Conservation (phyloP, 2,113 vertebrate species). For the Microcebus tavaratra region DNA sequence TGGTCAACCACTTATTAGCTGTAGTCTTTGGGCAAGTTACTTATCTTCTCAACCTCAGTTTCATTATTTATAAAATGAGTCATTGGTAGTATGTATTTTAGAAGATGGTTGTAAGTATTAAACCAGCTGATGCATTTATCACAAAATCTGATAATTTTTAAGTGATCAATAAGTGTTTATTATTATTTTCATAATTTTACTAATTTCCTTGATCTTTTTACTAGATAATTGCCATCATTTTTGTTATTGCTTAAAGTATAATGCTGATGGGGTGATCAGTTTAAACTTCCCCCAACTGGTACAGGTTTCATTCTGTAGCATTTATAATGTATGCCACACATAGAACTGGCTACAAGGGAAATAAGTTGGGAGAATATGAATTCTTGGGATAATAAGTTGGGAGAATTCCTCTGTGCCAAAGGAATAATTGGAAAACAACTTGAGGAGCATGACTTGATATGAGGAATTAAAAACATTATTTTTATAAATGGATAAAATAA, state of each 20-base stretch:
- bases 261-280: background rate
- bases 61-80: background rate
- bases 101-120: background rate
- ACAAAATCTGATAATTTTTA: background rate
- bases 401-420: background rate
- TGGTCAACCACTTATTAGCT: background rate
- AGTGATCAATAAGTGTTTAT: conserved; percentile 26
- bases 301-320: background rate
- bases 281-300: background rate
- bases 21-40: background rate
- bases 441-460: background rate
- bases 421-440: background rate
- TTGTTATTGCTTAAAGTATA: conserved; percentile 13
- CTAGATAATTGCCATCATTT: background rate
- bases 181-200: conserved; percentile 31
- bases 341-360: background rate
- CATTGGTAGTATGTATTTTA: background rate
- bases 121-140: background rate
- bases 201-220: conserved; percentile 29
- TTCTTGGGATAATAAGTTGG: background rate
- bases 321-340: background rate
- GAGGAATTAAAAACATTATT: background rate
- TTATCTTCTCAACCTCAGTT: background rate
- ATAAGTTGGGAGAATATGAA: background rate
- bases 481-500: conserved; percentile 44